Percentiles rank a stretch among this genome's conserved stretches.
phyloP scores from a whole-genome alignment of 1,140 invertebrate genomes.

The Drosophila navojoa region DNA sequence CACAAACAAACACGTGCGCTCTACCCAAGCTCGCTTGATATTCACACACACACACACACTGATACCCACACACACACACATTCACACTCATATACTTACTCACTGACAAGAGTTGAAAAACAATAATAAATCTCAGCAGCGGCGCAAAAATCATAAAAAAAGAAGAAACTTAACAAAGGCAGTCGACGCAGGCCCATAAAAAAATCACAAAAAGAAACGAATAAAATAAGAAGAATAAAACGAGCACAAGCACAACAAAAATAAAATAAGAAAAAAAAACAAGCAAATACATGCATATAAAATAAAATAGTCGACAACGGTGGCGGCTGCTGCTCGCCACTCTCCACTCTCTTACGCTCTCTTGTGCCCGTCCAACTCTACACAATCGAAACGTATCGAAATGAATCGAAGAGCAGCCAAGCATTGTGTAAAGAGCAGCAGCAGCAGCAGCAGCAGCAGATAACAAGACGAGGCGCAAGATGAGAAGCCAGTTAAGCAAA shows the following conservation, averaged over 20 bases:
- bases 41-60: neutral
- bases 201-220: constrained; percentile 56
- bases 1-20: constrained; percentile 40
- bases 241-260: constrained; percentile 34
- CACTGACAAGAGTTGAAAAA: constrained; percentile 47
- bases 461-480: constrained; percentile 11
- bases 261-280: constrained; percentile 14
- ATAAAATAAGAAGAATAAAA: constrained; percentile 43
- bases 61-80: constrained; percentile 9
- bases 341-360: neutral
- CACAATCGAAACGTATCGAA: constrained; percentile 54
- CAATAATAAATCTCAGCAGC: constrained; percentile 72
- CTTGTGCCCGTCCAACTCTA: neutral
- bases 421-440: constrained; percentile 20
- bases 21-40: constrained; percentile 10
- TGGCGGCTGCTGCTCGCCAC: constrained; percentile 8
- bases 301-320: constrained; percentile 59
- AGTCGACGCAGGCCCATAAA: constrained; percentile 53
- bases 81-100: constrained; percentile 4
- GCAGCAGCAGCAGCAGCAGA: constrained; percentile 3
- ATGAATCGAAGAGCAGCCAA: constrained; percentile 47
- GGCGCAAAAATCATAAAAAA: constrained; percentile 65
- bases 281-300: constrained; percentile 38
- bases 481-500: constrained; percentile 18
- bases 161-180: constrained; percentile 62